Conservation (phyloP, 2,113 vertebrate genomes). For the Salvelinus sp. region DNA sequence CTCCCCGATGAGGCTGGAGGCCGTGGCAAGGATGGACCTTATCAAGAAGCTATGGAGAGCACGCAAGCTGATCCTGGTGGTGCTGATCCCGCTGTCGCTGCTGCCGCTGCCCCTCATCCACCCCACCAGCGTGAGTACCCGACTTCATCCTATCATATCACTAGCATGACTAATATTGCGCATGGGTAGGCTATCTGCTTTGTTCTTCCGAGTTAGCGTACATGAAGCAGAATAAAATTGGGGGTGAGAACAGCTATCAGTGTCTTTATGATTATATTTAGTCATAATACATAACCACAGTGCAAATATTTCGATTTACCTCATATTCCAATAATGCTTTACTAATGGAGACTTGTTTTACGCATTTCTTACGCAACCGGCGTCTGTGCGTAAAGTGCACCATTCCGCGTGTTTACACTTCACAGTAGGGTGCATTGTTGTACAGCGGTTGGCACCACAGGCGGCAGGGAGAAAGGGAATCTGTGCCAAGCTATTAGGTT, state of each 20-base stretch:
- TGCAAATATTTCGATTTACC: too few species aligned
- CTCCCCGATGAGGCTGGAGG: slow-evolving; percentile 72
- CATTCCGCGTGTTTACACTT: background rate
- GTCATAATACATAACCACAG: too few species aligned
- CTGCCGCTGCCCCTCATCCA: slow-evolving; percentile 89
- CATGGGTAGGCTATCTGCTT: too few species aligned
- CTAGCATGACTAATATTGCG: background rate
- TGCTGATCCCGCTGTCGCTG: slow-evolving; percentile 87
- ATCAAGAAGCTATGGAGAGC: slow-evolving; percentile 81
- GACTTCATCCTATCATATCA: background rate
- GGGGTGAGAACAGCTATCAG: too few species aligned
- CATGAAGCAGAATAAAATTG: too few species aligned
- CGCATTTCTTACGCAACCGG: background rate
- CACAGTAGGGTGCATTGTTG: slow-evolving; percentile 24
- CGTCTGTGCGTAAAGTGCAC: slow-evolving; percentile 6
- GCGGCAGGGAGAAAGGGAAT: slow-evolving; percentile 34
- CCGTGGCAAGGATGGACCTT: slow-evolving; percentile 80
- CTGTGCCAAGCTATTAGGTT: slow-evolving; percentile 60
- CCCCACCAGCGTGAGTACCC: slow-evolving; percentile 88
- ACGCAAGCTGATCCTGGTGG: slow-evolving; percentile 86
- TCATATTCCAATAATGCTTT: too few species aligned
- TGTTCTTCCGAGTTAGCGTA: too few species aligned
- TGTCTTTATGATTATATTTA: too few species aligned
- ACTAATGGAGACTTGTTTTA: background rate
- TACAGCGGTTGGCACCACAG: slow-evolving; percentile 35